Base-by-base conservation (phyloP, 2,797 vertebrate genomes). In the Urosaurus nigricauda region DNA sequence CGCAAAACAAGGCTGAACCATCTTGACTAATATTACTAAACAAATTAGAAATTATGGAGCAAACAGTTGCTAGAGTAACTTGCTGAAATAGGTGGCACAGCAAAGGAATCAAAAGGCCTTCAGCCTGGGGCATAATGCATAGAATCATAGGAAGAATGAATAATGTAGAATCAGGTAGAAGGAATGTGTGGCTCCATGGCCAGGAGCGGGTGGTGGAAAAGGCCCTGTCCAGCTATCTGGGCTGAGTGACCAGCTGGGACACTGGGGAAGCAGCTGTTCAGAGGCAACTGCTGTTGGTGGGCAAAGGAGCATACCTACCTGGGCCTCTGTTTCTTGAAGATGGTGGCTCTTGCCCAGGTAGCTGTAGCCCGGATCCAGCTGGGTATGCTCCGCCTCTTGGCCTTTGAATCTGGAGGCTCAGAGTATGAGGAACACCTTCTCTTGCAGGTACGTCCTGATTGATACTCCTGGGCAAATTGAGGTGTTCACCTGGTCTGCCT, bases 391-490 rank as follows among this genome's bases (percentile, higher is more conserved):
- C 16, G 13, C 68, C 29, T n/a, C 13, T n/a, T n/a, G 32, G 70
- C 70, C 8, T 65, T 65, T 29, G 63, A 3, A 2, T 65, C 63
- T 8, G 26, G 26, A 12, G 65, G 9, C 65, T 4, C 7, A 11
- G 73, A 75, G 73, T 32, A 14, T 89, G 79, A 5, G 13, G 0
- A 35, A 56, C 12, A 21, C n/a, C 77, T 91, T 92, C 51, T 81
- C 90, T 93, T 63, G 58, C 94, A 99, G 99, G 92, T 98, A 98
- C 79, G 98, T 99, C 89, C 93, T 99, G 94, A 99, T 99, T 73
- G 99, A 99, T 96, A 99, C 99, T 21, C 99, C 99, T 0, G 99
- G 99, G 89, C 99, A 99, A 96, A 99, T 99, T 12, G 99, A 99
- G 77, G 98, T 99, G 0, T 99, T 99, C 93, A 99, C 99, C 5